Evolutionary conservation across 2,113 vertebrate species (phyloP), one percentile per base, ranked within the genome.

Genomic region (Pseudorectes ferrugineus): DNA sequence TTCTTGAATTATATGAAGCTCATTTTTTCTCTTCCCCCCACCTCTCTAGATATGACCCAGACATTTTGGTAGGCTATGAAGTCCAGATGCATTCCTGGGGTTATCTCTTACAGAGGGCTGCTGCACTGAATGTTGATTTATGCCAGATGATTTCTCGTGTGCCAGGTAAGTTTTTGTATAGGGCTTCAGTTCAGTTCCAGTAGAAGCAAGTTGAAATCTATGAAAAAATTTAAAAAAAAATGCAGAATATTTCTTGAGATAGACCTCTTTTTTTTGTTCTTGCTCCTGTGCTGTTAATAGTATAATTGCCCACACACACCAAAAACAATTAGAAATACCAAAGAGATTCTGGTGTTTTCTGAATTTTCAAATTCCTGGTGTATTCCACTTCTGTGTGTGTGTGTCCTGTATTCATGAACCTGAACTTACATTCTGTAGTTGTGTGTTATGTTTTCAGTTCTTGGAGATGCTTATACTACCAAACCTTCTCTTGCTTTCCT

Each of bases 21-120:
- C 43, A 59, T 85, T 80, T 92, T 94, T 74, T 68, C 72, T 75
- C 73, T 76, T 95, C 83, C 66, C 40, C 45, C 58, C 72, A 10
- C 51, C 78, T 92, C 72, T 92, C 84, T 96, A 99, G 99, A 97
- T 99, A 98, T 93, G 99, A 99, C 93, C 99, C 99, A 62, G 99
- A 99, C 97, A 99, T 99, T 97, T 97, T 99, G 75, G 85, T 99
- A 89, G 99, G 99, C 46, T 99, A 99, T 94, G 99, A 99, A 98
- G 98, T 99, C 89, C 99, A 99, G 98, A 99, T 99, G 99, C 98
- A 95, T 85, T 99, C 99, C 61, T 99, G 99, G 99, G 99, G 99
- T 67, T 99, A 99, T 98, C 98, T 99, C 74, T 98, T 99, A 59
- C 99, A 99, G 96, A 98, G 99, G 48, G 99, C 99, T 23, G 98